phyloP scores from a whole-genome alignment of 2,888 invertebrate genomes.

The Andrena haemorrhoa region DNA sequence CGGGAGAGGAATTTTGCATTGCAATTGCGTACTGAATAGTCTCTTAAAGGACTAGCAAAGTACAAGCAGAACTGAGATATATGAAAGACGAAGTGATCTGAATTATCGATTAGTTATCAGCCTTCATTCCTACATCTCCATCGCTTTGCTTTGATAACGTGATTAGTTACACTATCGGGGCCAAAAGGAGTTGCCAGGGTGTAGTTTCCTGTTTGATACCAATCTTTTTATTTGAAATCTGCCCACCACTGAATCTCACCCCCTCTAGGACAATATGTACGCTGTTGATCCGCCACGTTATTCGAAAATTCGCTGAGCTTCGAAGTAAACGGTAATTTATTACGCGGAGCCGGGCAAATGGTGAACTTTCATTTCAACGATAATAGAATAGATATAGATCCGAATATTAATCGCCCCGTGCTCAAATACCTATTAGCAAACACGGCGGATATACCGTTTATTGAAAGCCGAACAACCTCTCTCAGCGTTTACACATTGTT shows the following conservation, averaged over 20 bases:
- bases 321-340: conserved; percentile 28
- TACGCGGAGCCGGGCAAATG: conserved; percentile 27
- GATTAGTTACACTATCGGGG: background rate
- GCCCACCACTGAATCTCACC: background rate
- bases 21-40: too few relatives aligned
- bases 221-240: background rate
- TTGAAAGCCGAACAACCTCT: conserved; percentile 37
- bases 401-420: conserved; percentile 40
- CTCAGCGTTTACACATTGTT: conserved; percentile 37
- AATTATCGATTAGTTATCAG: background rate
- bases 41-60: too few relatives aligned
- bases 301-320: conserved; percentile 17
- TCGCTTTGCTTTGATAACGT: background rate
- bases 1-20: background rate
- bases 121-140: background rate
- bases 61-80: too few relatives aligned
- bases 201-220: background rate
- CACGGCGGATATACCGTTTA: conserved; percentile 38
- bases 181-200: background rate
- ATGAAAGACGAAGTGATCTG: background rate
- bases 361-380: conserved; percentile 34
- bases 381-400: conserved; percentile 47
- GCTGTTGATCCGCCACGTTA: background rate
- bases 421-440: conserved; percentile 41
- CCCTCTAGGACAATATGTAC: background rate